These are phyloP conservation scores for Sinopyrophorus schimmeli DNA, from an alignment of 2,888 invertebrate genomes.

Conservation along the genomic window DNA sequence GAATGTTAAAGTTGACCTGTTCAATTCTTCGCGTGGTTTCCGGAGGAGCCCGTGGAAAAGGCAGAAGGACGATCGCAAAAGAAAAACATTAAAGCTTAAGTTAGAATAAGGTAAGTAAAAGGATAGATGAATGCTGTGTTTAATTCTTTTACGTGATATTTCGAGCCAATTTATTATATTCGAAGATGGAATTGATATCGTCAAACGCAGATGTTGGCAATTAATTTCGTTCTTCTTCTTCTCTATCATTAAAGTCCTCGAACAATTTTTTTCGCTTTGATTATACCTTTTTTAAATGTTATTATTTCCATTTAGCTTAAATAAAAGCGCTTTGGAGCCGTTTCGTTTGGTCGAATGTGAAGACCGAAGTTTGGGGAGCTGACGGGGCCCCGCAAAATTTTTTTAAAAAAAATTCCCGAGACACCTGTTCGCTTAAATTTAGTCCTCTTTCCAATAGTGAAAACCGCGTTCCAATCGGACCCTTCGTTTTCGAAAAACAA, in stretches of 20 bases:
- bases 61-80: slow-evolving; percentile 43
- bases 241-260: slow-evolving; percentile 48
- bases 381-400: too few species aligned
- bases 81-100: slow-evolving; percentile 54
- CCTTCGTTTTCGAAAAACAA: too few species aligned
- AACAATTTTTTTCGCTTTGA: too few species aligned
- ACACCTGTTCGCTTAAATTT: too few species aligned
- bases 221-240: slow-evolving; percentile 30
- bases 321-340: too few species aligned
- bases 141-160: slow-evolving; percentile 58
- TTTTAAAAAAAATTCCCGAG: too few species aligned
- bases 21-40: neutral
- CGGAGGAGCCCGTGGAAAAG: neutral
- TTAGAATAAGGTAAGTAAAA: slow-evolving; percentile 57
- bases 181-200: slow-evolving; percentile 48
- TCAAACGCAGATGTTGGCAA: slow-evolving; percentile 31
- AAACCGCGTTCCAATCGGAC: too few species aligned
- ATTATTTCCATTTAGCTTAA: too few species aligned
- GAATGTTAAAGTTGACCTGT: slow-evolving; percentile 47
- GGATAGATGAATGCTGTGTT: slow-evolving; percentile 55
- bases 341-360: too few species aligned
- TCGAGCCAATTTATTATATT: slow-evolving; percentile 54
- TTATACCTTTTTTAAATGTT: too few species aligned
- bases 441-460: too few species aligned
- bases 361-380: too few species aligned